Base-by-base conservation (phyloP, 2,888 invertebrate genomes). In the Ophonus ardosiacus region DNA sequence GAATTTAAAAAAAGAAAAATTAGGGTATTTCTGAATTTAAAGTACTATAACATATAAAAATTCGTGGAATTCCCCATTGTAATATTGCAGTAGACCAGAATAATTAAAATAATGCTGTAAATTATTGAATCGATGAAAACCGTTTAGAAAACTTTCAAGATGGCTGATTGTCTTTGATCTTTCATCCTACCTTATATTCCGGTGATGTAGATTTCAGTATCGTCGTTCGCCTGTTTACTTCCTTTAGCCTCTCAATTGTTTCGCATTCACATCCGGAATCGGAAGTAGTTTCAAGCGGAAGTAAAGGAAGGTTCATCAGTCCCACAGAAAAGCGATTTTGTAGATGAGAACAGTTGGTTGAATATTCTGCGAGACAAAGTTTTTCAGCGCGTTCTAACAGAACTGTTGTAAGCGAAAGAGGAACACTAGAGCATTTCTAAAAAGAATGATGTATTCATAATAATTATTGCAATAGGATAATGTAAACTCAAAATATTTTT, bases 301-400 rank as follows among this genome's bases (percentile, higher is more conserved):
- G 89, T 7, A 93, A 88, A 6, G 93, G 92, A 0, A 93, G 88
- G 83, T 92, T 91, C 79, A 93, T 87, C 85, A 93, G 89, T 1
- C 92, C 92, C 8, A 93, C 92, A 7, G 92, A 92, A 87, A 93
- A 93, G 86, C 91, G 90, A 87, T 93, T 93, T 82, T 91, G 90
- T 57, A 93, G 74, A 7, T 56, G 76, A 5, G 31, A 31, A 13
- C n/a, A 43, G 2, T 51, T 6, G 17, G 43, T 4, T n/a, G 57
- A 57, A 7, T 13, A 51, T 21, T 24, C 56, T 4, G 56, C 31
- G 1, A 31, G 57, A 3, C 24, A 21, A 8, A 78, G 56, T 78
- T 78, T 78, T 21, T 78, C 78, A 7, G 10, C 57, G 3, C 78
- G 21, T 78, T 78, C 78, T 4, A 57, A 24, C 15, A 78, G 21